These are phyloP conservation scores for Lophochroa leadbeateri DNA, from an alignment of 2,113 vertebrate genomes.

Conservation along the genomic window DNA sequence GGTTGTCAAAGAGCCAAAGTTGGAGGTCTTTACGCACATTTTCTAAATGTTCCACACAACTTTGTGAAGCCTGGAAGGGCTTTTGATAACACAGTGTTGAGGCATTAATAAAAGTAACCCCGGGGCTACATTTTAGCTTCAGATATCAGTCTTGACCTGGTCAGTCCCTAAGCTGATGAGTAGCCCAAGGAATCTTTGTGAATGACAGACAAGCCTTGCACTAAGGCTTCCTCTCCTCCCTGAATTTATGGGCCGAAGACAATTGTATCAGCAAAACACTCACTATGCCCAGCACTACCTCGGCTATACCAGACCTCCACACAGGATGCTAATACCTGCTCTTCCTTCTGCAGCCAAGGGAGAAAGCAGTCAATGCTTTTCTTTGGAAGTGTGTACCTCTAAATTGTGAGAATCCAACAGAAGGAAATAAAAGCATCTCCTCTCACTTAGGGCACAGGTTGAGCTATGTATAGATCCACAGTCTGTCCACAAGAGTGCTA, in stretches of 20 bases:
- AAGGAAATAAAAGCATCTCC: background rate
- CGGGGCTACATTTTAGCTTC: background rate
- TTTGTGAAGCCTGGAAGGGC: background rate
- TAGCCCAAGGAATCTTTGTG: background rate
- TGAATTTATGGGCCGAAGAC: background rate
- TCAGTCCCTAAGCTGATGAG: background rate
- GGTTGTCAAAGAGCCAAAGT: background rate
- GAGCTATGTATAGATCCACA: background rate
- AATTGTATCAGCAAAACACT: fast-evolving
- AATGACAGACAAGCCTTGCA: background rate
- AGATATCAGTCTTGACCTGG: background rate
- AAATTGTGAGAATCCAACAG: background rate
- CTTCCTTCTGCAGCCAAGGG: background rate
- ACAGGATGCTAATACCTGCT: background rate
- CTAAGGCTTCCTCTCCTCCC: background rate
- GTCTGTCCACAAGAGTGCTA: background rate
- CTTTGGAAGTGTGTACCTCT: background rate
- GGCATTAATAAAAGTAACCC: background rate
- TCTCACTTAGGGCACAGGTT: background rate
- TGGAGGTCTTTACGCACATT: background rate
- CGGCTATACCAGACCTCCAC: background rate
- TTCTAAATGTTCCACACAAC: background rate
- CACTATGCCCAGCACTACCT: no score
- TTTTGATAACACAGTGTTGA: background rate
- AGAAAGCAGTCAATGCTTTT: background rate